Conservation (phyloP, 2,113 vertebrate species). For the rat (Rattus norvegicus) region DNA sequence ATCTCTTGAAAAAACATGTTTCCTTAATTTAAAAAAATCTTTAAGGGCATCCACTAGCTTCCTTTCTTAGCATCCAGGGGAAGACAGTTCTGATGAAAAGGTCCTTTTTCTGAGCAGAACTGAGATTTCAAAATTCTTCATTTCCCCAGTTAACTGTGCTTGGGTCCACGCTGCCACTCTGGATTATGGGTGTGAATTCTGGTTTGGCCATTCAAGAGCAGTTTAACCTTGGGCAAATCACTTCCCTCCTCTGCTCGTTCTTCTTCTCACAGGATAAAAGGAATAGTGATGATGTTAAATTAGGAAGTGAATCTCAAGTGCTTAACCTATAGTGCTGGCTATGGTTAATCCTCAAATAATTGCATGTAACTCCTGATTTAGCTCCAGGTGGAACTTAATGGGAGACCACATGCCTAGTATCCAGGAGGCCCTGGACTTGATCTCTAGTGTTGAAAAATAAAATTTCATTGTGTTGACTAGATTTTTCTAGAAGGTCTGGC, state of each 20-base stretch:
- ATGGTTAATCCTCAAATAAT: neutral
- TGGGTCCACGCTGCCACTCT: neutral
- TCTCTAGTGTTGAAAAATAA: neutral
- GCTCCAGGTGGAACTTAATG: neutral
- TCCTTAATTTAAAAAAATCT: constrained; percentile 6
- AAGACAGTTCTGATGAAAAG: neutral
- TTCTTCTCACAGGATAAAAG: neutral
- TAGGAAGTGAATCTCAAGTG: neutral
- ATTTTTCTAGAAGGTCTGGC: neutral
- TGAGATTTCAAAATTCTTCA: neutral
- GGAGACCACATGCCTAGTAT: neutral
- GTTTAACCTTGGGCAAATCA: neutral
- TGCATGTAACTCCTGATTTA: fast-evolving
- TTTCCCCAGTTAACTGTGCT: neutral
- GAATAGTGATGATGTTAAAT: neutral
- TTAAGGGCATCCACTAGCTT: constrained; percentile 23
- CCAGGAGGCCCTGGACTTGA: neutral
- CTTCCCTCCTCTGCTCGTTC: neutral
- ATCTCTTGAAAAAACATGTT: constrained; percentile 31
- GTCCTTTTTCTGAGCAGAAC: neutral
- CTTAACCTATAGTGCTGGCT: neutral
- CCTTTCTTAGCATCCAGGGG: neutral
- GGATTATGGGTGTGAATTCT: neutral
- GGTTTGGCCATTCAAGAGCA: neutral
- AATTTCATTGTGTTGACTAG: neutral